Evolutionary conservation across 2,113 vertebrate genomes (phyloP).

Genomic region (Colinus virginianus): DNA sequence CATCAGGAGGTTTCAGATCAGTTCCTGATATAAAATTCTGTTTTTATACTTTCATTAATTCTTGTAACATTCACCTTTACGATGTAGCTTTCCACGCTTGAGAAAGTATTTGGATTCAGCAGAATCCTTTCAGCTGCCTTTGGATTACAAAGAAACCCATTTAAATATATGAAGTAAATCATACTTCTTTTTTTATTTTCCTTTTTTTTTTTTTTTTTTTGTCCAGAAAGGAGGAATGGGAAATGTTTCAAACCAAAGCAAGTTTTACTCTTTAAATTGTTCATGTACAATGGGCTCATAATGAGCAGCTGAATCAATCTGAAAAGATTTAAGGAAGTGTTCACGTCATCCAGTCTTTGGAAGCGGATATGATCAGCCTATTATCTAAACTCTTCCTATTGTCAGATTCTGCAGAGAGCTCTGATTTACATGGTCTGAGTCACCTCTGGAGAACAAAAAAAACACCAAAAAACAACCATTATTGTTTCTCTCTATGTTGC

Average conservation of each 20-base stretch:
- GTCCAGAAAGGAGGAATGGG: not conserved
- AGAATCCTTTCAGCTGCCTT: constrained; percentile 34
- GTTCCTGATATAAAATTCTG: constrained; percentile 50
- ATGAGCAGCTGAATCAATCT: constrained; percentile 30
- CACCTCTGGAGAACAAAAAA: not conserved
- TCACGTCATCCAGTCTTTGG: constrained; percentile 2
- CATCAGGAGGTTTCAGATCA: constrained; percentile 40
- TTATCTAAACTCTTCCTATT: constrained; percentile 8
- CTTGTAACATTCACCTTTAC: constrained; percentile 41
- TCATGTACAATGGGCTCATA: constrained; percentile 7
- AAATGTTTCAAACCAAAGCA: constrained; percentile 33
- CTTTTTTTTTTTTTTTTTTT: not conserved
- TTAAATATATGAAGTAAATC: constrained; percentile 48
- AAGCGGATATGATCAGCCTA: not conserved
- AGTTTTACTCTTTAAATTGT: constrained; percentile 24
- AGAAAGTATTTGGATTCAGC: constrained; percentile 58
- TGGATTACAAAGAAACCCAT: constrained; percentile 19
- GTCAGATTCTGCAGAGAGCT: not conserved
- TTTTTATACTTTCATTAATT: constrained; percentile 55
- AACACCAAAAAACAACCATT: not conserved
- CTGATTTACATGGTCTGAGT: constrained; percentile 2
- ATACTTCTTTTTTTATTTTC: not conserved
- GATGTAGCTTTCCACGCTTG: constrained; percentile 12
- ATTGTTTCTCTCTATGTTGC: not conserved
- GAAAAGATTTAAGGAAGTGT: not conserved